Evolutionary conservation across 2,797 vertebrate species (phyloP).

Genomic region (Protonibea diacanthus): DNA sequence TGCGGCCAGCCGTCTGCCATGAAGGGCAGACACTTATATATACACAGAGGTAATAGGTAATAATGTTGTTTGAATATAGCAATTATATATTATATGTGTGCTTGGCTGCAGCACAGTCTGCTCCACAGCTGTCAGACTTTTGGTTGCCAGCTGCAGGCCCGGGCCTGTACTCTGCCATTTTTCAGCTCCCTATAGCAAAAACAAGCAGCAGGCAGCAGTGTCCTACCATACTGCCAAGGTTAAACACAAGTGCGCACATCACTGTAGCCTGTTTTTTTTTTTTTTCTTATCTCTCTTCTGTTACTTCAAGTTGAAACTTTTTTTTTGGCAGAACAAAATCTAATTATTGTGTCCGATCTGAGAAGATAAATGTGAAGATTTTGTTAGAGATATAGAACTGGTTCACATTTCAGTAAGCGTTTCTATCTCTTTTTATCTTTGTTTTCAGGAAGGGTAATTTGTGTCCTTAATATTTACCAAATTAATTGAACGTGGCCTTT

Average conservation of each 20-base stretch:
- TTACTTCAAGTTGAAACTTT: slow-evolving; percentile 16
- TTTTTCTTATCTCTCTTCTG: background rate
- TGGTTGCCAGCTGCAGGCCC: slow-evolving; percentile 23
- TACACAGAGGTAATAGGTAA: background rate
- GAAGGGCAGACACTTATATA: background rate
- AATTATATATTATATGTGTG: background rate
- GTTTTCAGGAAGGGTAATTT: background rate
- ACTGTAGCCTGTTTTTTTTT: background rate
- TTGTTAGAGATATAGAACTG: background rate
- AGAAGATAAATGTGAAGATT: slow-evolving; percentile 5
- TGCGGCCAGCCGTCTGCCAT: background rate
- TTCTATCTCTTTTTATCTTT: background rate
- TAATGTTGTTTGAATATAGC: background rate
- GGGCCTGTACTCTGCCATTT: slow-evolving; percentile 22
- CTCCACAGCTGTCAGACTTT: slow-evolving; percentile 35
- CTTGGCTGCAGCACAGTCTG: slow-evolving; percentile 14
- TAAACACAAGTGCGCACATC: slow-evolving; percentile 31
- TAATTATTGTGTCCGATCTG: slow-evolving; percentile 28
- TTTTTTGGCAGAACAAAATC: slow-evolving; percentile 22
- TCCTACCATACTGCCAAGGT: slow-evolving; percentile 54
- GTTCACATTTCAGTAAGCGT: slow-evolving; percentile 18
- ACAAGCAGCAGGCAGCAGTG: slow-evolving; percentile 37
- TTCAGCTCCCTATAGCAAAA: slow-evolving; percentile 36
- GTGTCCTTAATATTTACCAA: background rate
- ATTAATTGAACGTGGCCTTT: background rate